Conservation (phyloP, 2,113 vertebrate species). For the Columba janthina region DNA sequence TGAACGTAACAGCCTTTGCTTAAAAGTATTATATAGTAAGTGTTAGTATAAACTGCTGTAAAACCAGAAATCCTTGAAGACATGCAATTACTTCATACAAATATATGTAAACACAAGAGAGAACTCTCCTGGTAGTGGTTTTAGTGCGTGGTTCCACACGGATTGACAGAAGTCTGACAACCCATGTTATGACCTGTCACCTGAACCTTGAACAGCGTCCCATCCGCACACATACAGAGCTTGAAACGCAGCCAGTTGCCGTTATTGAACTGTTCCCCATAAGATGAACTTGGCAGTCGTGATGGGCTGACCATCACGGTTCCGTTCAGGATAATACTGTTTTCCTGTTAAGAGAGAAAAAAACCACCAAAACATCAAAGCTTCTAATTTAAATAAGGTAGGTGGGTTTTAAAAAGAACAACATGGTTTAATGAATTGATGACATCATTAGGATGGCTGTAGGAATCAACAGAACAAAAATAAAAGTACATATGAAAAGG, state of each 20-base stretch:
- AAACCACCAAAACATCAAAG: background rate
- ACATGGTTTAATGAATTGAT: background rate
- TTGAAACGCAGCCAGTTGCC: conserved; percentile 91
- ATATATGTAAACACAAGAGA: background rate
- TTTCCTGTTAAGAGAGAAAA: conserved; percentile 76
- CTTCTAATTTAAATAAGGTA: background rate
- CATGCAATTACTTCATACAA: conserved; percentile 51
- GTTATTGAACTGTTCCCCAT: conserved; percentile 76
- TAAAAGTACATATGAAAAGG: background rate
- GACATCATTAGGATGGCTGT: background rate
- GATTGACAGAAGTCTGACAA: conserved; percentile 90
- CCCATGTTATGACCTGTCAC: conserved; percentile 92
- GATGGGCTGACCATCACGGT: conserved; percentile 89
- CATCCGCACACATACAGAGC: conserved; percentile 95
- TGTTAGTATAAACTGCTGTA: conserved; percentile 46
- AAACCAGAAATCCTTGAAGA: conserved; percentile 55
- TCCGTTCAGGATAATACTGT: conserved; percentile 94
- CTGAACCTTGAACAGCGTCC: conserved; percentile 92
- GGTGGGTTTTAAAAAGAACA: background rate
- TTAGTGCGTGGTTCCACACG: conserved; percentile 82
- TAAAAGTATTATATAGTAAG: conserved; percentile 15
- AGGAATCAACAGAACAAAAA: background rate
- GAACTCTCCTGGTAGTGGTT: background rate
- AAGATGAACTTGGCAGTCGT: conserved; percentile 84
- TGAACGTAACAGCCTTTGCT: background rate